These are phyloP conservation scores for Diuraphis noxia DNA, from an alignment of 1,140 invertebrate species.

Conservation along the genomic window DNA sequence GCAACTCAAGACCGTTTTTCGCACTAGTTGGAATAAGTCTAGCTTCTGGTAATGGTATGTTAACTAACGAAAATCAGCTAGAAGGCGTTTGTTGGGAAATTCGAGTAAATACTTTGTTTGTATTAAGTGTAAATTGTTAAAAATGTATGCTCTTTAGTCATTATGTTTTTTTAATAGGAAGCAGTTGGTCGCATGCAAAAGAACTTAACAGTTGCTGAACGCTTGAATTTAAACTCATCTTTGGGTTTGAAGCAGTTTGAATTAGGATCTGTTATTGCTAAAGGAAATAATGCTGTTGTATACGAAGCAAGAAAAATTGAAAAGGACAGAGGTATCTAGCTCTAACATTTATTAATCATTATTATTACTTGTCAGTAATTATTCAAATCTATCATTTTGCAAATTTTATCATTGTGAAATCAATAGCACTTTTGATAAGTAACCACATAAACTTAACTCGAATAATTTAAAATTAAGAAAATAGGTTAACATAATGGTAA, in stretches of 20 bases:
- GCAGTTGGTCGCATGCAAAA: conserved; percentile 68
- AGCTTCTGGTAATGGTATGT: conserved; percentile 72
- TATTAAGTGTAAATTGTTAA: background rate
- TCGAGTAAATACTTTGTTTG: conserved; percentile 62
- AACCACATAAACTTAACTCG: background rate
- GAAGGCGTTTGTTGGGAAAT: conserved; percentile 81
- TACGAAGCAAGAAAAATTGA: conserved; percentile 66
- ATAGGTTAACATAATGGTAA: background rate
- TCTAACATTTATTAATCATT: background rate
- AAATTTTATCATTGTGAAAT: background rate
- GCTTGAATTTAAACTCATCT: conserved; percentile 59
- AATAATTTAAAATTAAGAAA: background rate
- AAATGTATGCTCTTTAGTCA: background rate
- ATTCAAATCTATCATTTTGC: background rate
- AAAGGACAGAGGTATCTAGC: conserved; percentile 19
- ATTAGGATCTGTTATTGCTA: conserved; percentile 73
- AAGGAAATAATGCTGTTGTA: conserved; percentile 82
- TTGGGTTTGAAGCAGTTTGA: conserved; percentile 67
- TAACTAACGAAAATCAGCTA: conserved; percentile 79
- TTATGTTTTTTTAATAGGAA: conserved; percentile 61
- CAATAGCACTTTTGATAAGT: background rate
- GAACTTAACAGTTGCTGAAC: conserved; percentile 63
- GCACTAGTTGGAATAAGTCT: conserved; percentile 75
- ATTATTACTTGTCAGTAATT: background rate
- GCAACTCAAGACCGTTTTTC: conserved; percentile 74